Evolutionary conservation across 1,140 invertebrate genomes (phyloP).

Genomic region (Batillaria attramentaria): DNA sequence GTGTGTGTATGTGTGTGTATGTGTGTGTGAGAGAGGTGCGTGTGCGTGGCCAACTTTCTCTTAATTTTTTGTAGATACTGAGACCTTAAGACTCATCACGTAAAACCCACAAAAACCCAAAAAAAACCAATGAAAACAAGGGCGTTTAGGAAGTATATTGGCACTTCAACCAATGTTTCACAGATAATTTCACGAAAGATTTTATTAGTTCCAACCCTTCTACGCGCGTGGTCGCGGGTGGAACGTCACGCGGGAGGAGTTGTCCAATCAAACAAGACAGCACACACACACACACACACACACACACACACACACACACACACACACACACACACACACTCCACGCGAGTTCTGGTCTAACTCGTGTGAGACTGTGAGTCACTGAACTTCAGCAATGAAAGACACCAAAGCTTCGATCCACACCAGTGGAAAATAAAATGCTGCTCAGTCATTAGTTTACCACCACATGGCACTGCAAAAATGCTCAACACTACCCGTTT

Average conservation of each 20-base stretch:
- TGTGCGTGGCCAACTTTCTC: not conserved
- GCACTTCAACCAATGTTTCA: not conserved
- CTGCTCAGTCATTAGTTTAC: no score
- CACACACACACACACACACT: not conserved
- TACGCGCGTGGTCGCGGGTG: not conserved
- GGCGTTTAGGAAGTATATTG: not conserved
- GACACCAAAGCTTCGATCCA: no score
- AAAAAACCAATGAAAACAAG: not conserved
- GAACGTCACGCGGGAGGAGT: no score
- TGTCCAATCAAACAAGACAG: not conserved
- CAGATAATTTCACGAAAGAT: not conserved
- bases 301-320: constrained; percentile 15
- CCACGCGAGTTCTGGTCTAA: no score
- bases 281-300: constrained; percentile 14
- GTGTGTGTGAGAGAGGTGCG: not conserved
- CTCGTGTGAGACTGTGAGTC: no score
- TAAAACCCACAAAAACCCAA: not conserved
- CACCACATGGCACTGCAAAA: no score
- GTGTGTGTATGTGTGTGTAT: not conserved
- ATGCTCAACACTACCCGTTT: no score
- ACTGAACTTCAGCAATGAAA: no score
- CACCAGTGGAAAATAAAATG: no score
- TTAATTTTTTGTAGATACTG: not conserved
- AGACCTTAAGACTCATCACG: not conserved
- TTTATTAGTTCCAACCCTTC: not conserved